These are phyloP conservation scores for Drosophila fulvimacula DNA, from an alignment of 2,888 invertebrate genomes.

Conservation along the genomic window DNA sequence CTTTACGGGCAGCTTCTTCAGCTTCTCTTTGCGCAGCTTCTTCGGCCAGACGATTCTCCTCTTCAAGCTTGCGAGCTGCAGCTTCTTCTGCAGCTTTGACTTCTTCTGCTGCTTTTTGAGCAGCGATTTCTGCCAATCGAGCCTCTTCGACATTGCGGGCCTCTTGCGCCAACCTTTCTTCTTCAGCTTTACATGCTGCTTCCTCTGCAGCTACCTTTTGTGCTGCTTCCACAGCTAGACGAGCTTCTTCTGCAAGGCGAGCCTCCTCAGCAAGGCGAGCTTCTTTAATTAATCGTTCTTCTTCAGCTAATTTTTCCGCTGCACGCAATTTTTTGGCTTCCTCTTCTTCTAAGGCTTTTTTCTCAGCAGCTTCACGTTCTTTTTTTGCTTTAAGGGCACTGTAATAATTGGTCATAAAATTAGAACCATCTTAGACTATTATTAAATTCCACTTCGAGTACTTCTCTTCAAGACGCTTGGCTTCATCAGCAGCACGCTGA, in stretches of 20 bases:
- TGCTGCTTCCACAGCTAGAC: slow-evolving; percentile 85
- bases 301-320: slow-evolving; percentile 70
- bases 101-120: slow-evolving; percentile 86
- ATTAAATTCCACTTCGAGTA: slow-evolving; percentile 44
- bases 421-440: too few relatives aligned
- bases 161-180: slow-evolving; percentile 75
- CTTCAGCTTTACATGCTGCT: slow-evolving; percentile 82
- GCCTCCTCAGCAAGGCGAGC: slow-evolving; percentile 84
- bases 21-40: slow-evolving; percentile 83
- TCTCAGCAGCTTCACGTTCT: slow-evolving; percentile 84
- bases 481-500: slow-evolving; percentile 85
- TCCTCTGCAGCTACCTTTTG: slow-evolving; percentile 85
- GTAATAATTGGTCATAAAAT: slow-evolving; percentile 15
- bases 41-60: slow-evolving; percentile 88
- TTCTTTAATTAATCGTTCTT: slow-evolving; percentile 6
- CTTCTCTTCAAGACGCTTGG: slow-evolving; percentile 85
- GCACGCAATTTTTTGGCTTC: slow-evolving; percentile 83
- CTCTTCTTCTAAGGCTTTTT: slow-evolving; percentile 81
- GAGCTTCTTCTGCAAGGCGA: slow-evolving; percentile 82
- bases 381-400: slow-evolving; percentile 87
- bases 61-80: slow-evolving; percentile 85
- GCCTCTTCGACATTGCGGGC: slow-evolving; percentile 85
- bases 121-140: slow-evolving; percentile 85
- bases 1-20: slow-evolving; percentile 80
- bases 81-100: slow-evolving; percentile 85